These are phyloP conservation scores for Limenitis camilla DNA, from an alignment of 2,888 invertebrate genomes.

Conservation along the genomic window DNA sequence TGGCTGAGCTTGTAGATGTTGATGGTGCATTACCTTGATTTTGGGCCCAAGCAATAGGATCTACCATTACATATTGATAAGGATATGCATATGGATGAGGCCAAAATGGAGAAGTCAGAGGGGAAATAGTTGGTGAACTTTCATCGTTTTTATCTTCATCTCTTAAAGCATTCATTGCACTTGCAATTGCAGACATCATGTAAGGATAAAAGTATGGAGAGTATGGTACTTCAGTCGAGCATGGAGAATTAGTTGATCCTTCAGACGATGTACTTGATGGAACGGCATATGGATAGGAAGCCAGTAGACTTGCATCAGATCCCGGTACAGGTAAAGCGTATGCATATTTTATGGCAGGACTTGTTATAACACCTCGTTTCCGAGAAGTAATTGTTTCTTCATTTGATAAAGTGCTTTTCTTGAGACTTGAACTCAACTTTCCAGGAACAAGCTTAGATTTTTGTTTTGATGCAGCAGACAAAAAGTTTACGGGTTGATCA, in stretches of 20 bases:
- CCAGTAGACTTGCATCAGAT: constrained; percentile 31
- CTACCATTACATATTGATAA: constrained; percentile 56
- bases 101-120: constrained; percentile 42
- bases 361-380: constrained; percentile 45
- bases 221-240: constrained; percentile 34
- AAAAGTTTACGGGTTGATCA: constrained; percentile 55
- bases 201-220: constrained; percentile 58
- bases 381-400: constrained; percentile 40
- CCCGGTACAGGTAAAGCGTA: constrained; percentile 42
- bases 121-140: constrained; percentile 28
- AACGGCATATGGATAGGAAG: constrained; percentile 42
- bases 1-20: constrained; percentile 27
- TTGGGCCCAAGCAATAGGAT: constrained; percentile 51
- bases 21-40: constrained; percentile 30
- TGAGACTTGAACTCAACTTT: constrained; percentile 31
- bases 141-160: constrained; percentile 44
- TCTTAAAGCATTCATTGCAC: constrained; percentile 45
- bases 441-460: constrained; percentile 28
- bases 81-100: constrained; percentile 49
- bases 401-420: constrained; percentile 30
- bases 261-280: constrained; percentile 33
- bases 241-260: constrained; percentile 25
- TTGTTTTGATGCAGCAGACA: constrained; percentile 38
- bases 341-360: constrained; percentile 45
- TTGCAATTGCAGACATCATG: constrained; percentile 53